These are phyloP conservation scores for Prunella fulvescens DNA, from an alignment of 2,113 vertebrate species.

Conservation along the genomic window DNA sequence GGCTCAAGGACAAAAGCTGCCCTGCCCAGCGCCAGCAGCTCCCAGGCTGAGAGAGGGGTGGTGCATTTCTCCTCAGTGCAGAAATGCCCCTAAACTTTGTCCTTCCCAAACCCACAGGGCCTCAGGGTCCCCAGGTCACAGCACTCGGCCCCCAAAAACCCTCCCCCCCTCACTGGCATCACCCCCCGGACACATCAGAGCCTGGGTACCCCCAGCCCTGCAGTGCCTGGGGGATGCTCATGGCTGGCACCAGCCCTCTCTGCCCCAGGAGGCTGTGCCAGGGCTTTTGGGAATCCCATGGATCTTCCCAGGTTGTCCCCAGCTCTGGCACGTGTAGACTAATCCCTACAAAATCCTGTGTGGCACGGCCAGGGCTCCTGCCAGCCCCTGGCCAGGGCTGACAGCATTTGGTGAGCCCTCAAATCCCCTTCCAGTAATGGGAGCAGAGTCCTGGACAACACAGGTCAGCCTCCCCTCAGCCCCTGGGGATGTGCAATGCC, in stretches of 20 bases:
- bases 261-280: accelerated
- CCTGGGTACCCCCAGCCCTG: neutral
- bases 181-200: accelerated
- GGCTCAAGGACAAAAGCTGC: neutral
- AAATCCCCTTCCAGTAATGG: accelerated
- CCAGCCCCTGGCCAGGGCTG: neutral
- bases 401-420: accelerated
- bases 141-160: accelerated
- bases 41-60: neutral
- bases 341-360: neutral
- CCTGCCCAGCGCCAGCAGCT: neutral
- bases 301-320: neutral
- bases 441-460: accelerated
- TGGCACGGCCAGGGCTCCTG: accelerated
- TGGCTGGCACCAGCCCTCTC: neutral
- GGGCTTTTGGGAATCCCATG: neutral
- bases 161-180: accelerated
- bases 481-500: accelerated
- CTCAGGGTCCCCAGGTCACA: neutral
- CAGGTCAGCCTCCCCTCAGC: accelerated
- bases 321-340: neutral
- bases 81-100: neutral
- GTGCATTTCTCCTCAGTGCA: neutral
- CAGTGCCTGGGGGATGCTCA: neutral
- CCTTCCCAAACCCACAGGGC: neutral